A percentile compares a stretch with the other conserved stretches of the same genome.
Evolutionary conservation across 2,797 vertebrate species (phyloP).

Genomic region (Enteromius fasciolatus): DNA sequence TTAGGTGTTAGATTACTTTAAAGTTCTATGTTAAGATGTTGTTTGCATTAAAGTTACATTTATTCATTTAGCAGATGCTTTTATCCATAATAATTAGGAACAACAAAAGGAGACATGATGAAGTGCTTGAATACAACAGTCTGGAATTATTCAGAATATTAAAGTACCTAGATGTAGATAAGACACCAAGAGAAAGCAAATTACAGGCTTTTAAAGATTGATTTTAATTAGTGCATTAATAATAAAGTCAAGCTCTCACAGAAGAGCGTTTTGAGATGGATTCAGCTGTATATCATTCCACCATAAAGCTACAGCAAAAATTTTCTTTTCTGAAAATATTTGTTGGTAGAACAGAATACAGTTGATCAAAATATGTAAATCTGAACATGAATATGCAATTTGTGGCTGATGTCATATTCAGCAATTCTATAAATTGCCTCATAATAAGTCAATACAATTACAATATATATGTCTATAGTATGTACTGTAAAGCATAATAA

Average conservation of each 20-base stretch:
- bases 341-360: not conserved
- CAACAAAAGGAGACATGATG: not conserved
- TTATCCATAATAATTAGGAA: not conserved
- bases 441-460: not conserved
- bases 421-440: not conserved
- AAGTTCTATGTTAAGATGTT: not conserved
- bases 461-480: too few relatives aligned
- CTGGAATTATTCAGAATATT: not conserved
- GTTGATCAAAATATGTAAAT: not conserved
- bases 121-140: conserved; percentile 5
- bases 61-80: not conserved
- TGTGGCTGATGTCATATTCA: not conserved
- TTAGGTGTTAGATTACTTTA: not conserved
- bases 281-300: not conserved
- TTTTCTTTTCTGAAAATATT: not conserved
- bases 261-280: not conserved
- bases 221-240: not conserved
- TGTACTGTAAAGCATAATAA: too few relatives aligned
- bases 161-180: not conserved
- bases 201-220: not conserved
- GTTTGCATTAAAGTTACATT: not conserved
- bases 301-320: not conserved
- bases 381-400: not conserved
- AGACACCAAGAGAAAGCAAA: not conserved
- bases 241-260: not conserved